Base-by-base conservation (phyloP, 2,888 invertebrate genomes). In the Calliscelio sp. region DNA sequence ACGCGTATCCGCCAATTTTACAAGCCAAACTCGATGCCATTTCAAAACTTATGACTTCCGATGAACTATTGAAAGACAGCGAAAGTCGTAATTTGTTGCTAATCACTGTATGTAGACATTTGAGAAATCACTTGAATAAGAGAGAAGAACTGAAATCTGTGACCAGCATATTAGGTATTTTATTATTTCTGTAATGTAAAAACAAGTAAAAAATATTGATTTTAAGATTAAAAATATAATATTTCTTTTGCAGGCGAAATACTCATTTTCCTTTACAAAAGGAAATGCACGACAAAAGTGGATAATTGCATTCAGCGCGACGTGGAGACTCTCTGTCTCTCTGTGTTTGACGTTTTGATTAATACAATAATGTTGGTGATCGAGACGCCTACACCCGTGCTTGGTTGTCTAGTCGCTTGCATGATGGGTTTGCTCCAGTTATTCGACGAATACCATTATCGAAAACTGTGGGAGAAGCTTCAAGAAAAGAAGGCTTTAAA, bases 371-470 rank as follows among this genome's bases (percentile, higher is more conserved):
- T 97, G 84, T 96, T 96, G 86, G 95, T 97, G 25, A 96, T 97
- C 89, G 97, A 97, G 84, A 96, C 97, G 35, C 96, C 96, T 22
- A 95, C 96, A 5, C 95, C 96, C 0, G 95, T 97, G 14, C 93
- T 96, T 91, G 97, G 98, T 2, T 96, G 97, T 86, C 94, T 99
- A 92, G 98, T 98, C 11, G 96, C 97, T 0, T 98, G 97, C 90
- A 94, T 99, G 18, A 95, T 98, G 24, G 97, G 98, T 0, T 94
- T 97, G 51, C 94, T 99, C 90, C 97, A 98, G 91, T 94, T 98
- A 3, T 94, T 99, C 90, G 97, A 97, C 87, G 97, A 98, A 85
- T 96, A 96, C 28, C 98, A 98, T 91, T 98, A 98, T 92, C 96
- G 96, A 87, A 94, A 97, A 16, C 94, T 98, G 53, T 97, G 98